phyloP scores from a whole-genome alignment of 2,888 invertebrate genomes.

The Sminthurides aquaticus region DNA sequence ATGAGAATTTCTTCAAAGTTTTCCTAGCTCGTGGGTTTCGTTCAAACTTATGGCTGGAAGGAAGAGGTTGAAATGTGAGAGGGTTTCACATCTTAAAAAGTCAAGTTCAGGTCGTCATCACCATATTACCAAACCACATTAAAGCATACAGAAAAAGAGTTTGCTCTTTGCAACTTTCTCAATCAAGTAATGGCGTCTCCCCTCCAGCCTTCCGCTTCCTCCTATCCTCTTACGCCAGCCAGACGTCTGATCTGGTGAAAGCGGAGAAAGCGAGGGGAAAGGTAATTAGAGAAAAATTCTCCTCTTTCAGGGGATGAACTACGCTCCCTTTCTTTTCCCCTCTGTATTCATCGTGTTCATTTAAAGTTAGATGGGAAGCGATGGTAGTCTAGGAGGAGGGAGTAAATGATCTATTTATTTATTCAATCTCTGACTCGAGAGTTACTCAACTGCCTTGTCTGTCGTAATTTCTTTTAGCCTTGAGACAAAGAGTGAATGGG shows the following conservation, averaged over 20 bases:
- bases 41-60: too few relatives aligned
- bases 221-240: neutral
- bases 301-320: neutral
- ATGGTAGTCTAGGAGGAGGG: neutral
- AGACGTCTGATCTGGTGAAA: neutral
- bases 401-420: constrained; percentile 20
- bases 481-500: neutral
- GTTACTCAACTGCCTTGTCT: constrained; percentile 4
- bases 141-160: neutral
- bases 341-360: neutral
- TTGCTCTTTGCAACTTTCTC: constrained; percentile 1
- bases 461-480: neutral
- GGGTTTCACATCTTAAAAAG: neutral
- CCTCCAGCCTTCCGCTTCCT: neutral
- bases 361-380: neutral
- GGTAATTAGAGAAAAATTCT: constrained; percentile 7
- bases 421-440: constrained; percentile 7
- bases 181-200: constrained; percentile 3
- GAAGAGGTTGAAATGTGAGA: too few relatives aligned
- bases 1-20: too few relatives aligned
- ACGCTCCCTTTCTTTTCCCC: neutral
- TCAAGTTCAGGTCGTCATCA: neutral
- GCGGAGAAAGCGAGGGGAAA: neutral
- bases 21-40: too few relatives aligned
- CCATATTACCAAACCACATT: neutral